Evolutionary conservation across 1,140 invertebrate species (phyloP).

Genomic region (Brachionus paranguensis): DNA sequence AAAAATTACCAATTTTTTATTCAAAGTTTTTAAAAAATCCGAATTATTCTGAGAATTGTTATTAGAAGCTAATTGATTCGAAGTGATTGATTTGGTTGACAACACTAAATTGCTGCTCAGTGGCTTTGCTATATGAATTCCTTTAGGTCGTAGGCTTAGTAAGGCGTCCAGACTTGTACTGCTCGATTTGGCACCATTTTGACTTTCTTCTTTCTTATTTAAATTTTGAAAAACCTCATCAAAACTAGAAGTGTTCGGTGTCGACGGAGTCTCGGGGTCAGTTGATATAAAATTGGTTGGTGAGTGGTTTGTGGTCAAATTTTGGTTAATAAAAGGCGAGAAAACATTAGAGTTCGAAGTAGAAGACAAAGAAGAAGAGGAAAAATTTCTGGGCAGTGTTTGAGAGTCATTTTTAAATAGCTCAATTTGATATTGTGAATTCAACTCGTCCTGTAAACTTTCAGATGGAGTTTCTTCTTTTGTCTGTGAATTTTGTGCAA

Average conservation of each 20-base stretch:
- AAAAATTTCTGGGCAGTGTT: background rate
- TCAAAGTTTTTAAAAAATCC: conserved; percentile 3
- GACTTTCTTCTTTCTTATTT: background rate
- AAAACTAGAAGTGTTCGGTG: background rate
- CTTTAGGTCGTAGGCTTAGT: background rate
- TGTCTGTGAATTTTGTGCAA: conserved; percentile 45
- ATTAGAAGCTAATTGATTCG: background rate
- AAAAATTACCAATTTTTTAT: conserved; percentile 23
- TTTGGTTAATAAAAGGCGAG: background rate
- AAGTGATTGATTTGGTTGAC: background rate
- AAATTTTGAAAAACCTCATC: conserved; percentile 4
- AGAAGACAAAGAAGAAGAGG: conserved; percentile 20
- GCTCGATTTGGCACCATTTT: background rate
- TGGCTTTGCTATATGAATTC: background rate
- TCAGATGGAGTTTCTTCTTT: conserved; percentile 49
- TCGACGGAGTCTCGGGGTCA: background rate
- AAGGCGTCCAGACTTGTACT: background rate
- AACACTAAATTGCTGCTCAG: background rate
- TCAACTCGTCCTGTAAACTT: conserved; percentile 31
- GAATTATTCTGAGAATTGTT: background rate
- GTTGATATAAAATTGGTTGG: conserved; percentile 13
- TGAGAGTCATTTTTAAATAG: background rate
- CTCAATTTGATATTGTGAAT: conserved; percentile 45
- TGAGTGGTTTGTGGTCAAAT: background rate
- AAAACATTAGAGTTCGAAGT: background rate